Conservation (phyloP, 2,797 vertebrate genomes). For the Florisuga fusca region DNA sequence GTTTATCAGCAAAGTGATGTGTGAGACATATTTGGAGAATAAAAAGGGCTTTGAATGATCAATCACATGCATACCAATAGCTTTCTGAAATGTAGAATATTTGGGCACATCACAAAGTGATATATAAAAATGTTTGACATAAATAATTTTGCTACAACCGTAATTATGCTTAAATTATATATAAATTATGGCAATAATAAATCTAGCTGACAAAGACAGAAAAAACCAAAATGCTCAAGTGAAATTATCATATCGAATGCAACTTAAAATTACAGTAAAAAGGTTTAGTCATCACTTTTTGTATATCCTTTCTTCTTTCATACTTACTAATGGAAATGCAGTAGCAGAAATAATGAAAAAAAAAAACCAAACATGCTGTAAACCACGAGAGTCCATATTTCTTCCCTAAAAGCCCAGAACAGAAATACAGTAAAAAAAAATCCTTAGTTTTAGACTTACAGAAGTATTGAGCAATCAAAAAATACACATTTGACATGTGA, state of each 20-base stretch:
- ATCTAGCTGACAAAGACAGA: slow-evolving; percentile 43
- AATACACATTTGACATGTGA: neutral
- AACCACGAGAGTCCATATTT: neutral
- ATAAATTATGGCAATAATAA: slow-evolving; percentile 37
- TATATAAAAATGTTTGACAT: neutral
- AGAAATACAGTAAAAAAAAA: neutral
- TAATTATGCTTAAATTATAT: neutral
- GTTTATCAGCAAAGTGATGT: neutral
- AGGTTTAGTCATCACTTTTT: slow-evolving; percentile 27
- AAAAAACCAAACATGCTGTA: neutral
- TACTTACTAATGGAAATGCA: neutral
- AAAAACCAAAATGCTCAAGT: neutral
- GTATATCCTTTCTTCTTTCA: neutral
- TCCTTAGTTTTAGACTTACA: neutral
- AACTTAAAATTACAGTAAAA: neutral
- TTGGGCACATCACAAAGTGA: neutral
- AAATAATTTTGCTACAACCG: slow-evolving; percentile 11
- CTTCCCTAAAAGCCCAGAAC: neutral
- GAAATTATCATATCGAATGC: slow-evolving; percentile 17
- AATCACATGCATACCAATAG: neutral
- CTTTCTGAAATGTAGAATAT: neutral
- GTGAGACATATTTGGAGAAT: neutral
- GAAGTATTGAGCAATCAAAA: neutral
- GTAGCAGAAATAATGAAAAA: neutral
- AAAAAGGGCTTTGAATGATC: neutral